Conservation (phyloP, 2,797 vertebrate genomes). For the Bradypus variegatus region DNA sequence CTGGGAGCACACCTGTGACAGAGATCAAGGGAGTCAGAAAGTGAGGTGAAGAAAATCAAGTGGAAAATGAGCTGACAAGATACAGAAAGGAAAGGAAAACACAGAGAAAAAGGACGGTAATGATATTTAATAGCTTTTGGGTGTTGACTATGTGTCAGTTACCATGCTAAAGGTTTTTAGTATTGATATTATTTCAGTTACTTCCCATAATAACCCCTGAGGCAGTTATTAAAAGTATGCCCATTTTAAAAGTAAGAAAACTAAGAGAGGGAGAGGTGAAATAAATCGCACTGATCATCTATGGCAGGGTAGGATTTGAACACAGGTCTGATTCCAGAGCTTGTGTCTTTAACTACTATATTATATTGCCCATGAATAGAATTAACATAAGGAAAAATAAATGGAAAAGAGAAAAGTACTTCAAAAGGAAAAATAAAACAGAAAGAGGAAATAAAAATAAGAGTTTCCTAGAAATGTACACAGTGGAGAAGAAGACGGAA, state of each 20-base stretch:
- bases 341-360: background rate
- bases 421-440: background rate
- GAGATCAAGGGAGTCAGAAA: background rate
- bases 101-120: background rate
- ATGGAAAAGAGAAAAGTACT: background rate
- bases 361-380: background rate
- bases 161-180: background rate
- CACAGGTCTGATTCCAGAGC: background rate
- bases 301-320: background rate
- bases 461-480: background rate
- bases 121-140: background rate
- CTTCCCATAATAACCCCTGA: background rate
- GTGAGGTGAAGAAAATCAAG: background rate
- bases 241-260: background rate
- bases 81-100: background rate
- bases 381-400: background rate
- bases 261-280: background rate
- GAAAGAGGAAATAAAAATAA: background rate
- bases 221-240: background rate
- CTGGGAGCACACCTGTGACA: background rate
- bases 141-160: background rate
- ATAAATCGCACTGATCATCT: background rate
- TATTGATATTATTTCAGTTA: background rate
- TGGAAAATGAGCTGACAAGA: background rate
- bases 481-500: background rate